Evolutionary conservation across 2,113 vertebrate genomes (phyloP).

Genomic region (Gasterosteus nipponicus): DNA sequence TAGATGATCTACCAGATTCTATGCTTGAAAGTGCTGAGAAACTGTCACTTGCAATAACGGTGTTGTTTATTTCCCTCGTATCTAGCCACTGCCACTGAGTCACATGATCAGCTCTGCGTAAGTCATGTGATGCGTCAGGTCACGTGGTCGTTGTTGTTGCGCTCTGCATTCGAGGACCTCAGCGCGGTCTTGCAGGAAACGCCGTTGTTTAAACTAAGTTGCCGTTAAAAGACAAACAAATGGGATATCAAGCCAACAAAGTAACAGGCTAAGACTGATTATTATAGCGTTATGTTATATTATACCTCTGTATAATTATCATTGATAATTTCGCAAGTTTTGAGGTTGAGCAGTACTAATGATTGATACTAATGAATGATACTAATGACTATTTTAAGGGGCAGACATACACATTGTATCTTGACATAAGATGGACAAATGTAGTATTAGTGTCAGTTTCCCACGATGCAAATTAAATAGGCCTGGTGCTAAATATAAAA

Average conservation of each 20-base stretch:
- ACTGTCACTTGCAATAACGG: too few relatives aligned
- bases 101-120: slow-evolving; percentile 29
- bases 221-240: background rate
- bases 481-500: background rate
- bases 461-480: background rate
- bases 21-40: too few relatives aligned
- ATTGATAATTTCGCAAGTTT: background rate
- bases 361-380: too few relatives aligned
- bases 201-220: background rate
- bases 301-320: background rate
- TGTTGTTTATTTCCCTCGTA: too few relatives aligned
- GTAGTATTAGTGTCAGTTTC: background rate
- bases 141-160: slow-evolving; percentile 24
- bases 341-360: background rate
- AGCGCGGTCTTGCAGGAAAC: slow-evolving; percentile 23
- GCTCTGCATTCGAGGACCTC: background rate
- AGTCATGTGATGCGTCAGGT: slow-evolving; percentile 28
- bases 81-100: background rate
- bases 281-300: background rate
- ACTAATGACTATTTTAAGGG: too few relatives aligned
- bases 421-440: background rate
- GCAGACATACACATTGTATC: too few relatives aligned
- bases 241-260: background rate
- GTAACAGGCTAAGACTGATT: background rate
- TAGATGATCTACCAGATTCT: too few relatives aligned